Conservation (phyloP, 2,888 invertebrate genomes). For the Cetonia aurata region DNA sequence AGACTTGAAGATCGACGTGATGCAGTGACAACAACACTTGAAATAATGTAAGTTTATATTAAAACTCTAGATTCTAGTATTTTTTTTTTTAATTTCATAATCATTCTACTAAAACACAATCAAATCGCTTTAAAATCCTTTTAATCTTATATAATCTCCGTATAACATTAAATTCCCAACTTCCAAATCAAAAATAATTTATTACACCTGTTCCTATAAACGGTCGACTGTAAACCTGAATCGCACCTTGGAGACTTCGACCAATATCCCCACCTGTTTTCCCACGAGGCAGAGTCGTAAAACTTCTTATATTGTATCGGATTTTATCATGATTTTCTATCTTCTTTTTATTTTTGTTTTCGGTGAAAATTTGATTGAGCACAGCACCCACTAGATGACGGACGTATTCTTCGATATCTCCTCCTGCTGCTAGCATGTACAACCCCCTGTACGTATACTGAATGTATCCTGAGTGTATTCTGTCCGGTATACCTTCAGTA, state of each 20-base stretch:
- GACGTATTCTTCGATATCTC: background rate
- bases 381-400: background rate
- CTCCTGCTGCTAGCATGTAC: constrained; percentile 66
- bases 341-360: constrained; percentile 33
- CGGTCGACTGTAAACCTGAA: constrained; percentile 1
- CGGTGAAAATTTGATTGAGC: constrained; percentile 5
- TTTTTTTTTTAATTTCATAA: constrained; percentile 4
- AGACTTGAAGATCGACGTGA: background rate
- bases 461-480: constrained; percentile 99
- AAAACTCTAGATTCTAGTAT: background rate
- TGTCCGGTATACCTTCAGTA: constrained; percentile 99
- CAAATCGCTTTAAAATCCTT: background rate
- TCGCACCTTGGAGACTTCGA: constrained; percentile 2
- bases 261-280: constrained; percentile 20
- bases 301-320: constrained; percentile 10
- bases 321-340: constrained; percentile 19
- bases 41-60: constrained; percentile 32
- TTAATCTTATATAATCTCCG: too few relatives aligned
- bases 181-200: constrained; percentile 12
- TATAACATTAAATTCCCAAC: constrained; percentile 9
- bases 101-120: background rate
- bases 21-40: constrained; percentile 1
- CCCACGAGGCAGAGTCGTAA: constrained; percentile 15
- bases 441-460: constrained; percentile 99
- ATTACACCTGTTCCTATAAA: constrained; percentile 3